Conservation (phyloP, 2,888 invertebrate species). For the Pardosa pseudoannulata region DNA sequence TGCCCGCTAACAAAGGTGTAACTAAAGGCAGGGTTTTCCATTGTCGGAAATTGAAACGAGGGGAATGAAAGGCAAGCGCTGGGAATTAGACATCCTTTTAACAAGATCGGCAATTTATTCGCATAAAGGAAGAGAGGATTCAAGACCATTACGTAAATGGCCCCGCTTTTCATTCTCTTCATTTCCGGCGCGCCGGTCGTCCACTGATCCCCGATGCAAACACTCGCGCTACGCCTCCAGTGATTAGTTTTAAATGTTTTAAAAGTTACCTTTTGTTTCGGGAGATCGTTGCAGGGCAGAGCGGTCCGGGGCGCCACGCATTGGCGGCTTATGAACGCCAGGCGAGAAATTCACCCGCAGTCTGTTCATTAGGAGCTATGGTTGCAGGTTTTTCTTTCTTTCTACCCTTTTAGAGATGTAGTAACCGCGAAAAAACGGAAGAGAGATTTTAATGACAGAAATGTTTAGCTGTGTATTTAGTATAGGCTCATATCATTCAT, state of each 20-base stretch:
- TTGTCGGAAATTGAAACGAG: constrained; percentile 66
- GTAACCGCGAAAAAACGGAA: no score
- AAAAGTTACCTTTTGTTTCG: constrained; percentile 70
- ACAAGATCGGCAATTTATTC: constrained; percentile 71
- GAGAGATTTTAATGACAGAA: no score
- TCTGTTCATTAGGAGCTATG: no score
- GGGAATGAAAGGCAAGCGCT: constrained; percentile 33
- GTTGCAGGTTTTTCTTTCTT: no score
- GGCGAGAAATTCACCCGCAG: no score
- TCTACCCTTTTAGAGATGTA: no score
- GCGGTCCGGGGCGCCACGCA: background rate
- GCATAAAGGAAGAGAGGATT: constrained; percentile 61
- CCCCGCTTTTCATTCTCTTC: constrained; percentile 56
- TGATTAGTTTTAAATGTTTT: constrained; percentile 71
- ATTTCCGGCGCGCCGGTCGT: constrained; percentile 24
- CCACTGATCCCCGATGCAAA: constrained; percentile 44
- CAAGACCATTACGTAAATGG: constrained; percentile 70
- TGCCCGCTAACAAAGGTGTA: constrained; percentile 10
- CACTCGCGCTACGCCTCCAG: constrained; percentile 48
- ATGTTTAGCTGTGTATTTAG: no score
- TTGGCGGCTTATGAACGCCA: constrained; percentile 34
- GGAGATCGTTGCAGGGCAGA: background rate
- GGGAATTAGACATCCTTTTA: constrained; percentile 62
- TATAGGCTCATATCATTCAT: no score
- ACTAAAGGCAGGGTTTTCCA: constrained; percentile 32